Percentiles rank a stretch among this genome's conserved stretches.
Conservation (phyloP, 2,888 invertebrate species). For the Anthophora plumipes region DNA sequence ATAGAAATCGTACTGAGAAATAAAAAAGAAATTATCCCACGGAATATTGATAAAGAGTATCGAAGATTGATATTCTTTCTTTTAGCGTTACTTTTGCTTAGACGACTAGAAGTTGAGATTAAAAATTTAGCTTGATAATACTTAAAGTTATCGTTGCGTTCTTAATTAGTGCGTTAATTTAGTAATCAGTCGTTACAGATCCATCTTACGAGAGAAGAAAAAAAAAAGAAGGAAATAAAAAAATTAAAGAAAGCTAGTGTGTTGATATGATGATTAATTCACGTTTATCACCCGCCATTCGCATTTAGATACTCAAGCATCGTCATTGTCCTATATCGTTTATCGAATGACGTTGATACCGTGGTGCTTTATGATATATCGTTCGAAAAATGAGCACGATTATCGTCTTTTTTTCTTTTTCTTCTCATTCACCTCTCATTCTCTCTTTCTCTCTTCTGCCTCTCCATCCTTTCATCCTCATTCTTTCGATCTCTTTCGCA, state of each 20-base stretch:
- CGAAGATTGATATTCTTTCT: constrained; percentile 18
- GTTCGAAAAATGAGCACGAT: constrained; percentile 26
- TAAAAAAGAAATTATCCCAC: not conserved
- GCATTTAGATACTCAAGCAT: constrained; percentile 3
- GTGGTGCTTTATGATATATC: not conserved
- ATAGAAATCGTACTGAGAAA: not conserved
- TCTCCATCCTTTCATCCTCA: not conserved
- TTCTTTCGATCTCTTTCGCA: constrained; percentile 1
- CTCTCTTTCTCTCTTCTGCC: not conserved
- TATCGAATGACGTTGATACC: constrained; percentile 24
- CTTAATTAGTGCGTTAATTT: constrained; percentile 43
- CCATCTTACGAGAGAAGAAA: constrained; percentile 6
- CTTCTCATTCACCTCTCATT: not conserved
- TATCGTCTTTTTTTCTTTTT: constrained; percentile 26
- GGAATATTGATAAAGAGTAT: constrained; percentile 2
- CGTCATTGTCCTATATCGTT: constrained; percentile 6
- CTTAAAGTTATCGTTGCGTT: constrained; percentile 42
- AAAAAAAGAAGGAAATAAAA: constrained; percentile 1
- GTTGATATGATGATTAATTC: constrained; percentile 7
- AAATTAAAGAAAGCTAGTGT: not conserved
- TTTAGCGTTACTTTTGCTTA: constrained; percentile 36
- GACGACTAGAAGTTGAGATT: constrained; percentile 59
- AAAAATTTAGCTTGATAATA: constrained; percentile 52
- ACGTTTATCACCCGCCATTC: constrained; percentile 16
- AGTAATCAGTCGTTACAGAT: constrained; percentile 36